A percentile compares a stretch with the other conserved stretches of the same genome.
Conservation (phyloP, 2,113 vertebrate species). For the Hiodon tergisus region DNA sequence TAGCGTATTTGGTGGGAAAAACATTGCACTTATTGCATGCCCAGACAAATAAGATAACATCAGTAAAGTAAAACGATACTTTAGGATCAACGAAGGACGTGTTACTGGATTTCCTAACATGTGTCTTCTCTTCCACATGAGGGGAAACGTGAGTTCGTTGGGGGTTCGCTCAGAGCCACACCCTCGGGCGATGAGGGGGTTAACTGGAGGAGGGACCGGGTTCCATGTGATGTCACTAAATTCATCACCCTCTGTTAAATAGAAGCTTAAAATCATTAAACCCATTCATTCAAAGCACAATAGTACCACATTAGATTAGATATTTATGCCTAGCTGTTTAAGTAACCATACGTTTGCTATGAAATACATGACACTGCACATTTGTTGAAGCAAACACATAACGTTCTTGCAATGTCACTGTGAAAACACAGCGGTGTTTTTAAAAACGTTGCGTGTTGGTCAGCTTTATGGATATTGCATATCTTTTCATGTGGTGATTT, state of each 20-base stretch:
- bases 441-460: not conserved
- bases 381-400: too few relatives aligned
- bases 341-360: not conserved
- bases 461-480: not conserved
- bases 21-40: conserved; percentile 71
- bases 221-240: not conserved
- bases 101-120: conserved; percentile 37
- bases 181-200: not conserved
- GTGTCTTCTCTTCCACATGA: not conserved
- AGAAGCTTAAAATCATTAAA: too few relatives aligned
- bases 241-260: not conserved
- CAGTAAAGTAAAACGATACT: not conserved
- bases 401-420: not conserved
- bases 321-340: too few relatives aligned
- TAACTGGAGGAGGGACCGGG: not conserved
- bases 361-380: not conserved
- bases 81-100: conserved; percentile 40
- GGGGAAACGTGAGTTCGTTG: not conserved
- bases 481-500: too few relatives aligned
- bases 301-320: too few relatives aligned
- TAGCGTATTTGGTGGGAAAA: conserved; percentile 45
- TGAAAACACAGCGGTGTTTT: not conserved
- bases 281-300: too few relatives aligned
- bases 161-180: not conserved
- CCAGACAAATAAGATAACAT: conserved; percentile 53